Base-by-base conservation (phyloP, 2,888 invertebrate genomes). In the Phengaris arion region DNA sequence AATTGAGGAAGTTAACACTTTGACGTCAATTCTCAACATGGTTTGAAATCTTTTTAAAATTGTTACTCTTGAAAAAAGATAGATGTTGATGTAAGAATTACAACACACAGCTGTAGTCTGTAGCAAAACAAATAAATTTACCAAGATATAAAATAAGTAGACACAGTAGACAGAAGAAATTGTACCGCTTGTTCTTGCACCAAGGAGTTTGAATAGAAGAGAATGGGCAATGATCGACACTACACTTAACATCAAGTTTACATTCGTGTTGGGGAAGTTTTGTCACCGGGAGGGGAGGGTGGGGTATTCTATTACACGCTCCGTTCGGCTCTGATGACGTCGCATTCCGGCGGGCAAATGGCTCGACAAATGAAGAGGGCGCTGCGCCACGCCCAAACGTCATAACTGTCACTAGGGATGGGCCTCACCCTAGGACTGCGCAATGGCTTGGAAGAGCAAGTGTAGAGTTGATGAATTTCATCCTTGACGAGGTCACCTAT, bases 231-330 rank as follows among this genome's bases (percentile, higher is more conserved):
- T 59, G 22, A 59, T 59, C 59, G 22, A 59, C 64, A 64, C 64
- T 64, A 64, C 64, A 64, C 64, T 64, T 64, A 64, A 64, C 64
- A 52, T 52, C 9, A 9, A 52, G 52, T 52, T 52, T 9, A 77
- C 81, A 81, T 76, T 79, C 77, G 78, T 76, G 82, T 82, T 84
- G 83, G 85, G 82, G 82, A 87, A 85, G 84, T 87, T 75, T 77
- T 90, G 90, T 88, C 87, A 88, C 81, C 81, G 77, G 84, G 83
- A 89, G 92, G 93, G 93, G 93, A 92, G 84, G 83, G 90, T 91
- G 93, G 93, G 93, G 93, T 93, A 88, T 93, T 93, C 93, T 90
- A 93, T 93, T 93, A 89, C 92, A 93, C 93, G 93, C 89, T 92
- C 90, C 90, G 90, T 87, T 92, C 89, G 81, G 80, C 86, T 82